A percentile compares a stretch with the other conserved stretches of the same genome.
phyloP scores from a whole-genome alignment of 2,113 vertebrate species.

The rabbit (Oryctolagus cuniculus) region DNA sequence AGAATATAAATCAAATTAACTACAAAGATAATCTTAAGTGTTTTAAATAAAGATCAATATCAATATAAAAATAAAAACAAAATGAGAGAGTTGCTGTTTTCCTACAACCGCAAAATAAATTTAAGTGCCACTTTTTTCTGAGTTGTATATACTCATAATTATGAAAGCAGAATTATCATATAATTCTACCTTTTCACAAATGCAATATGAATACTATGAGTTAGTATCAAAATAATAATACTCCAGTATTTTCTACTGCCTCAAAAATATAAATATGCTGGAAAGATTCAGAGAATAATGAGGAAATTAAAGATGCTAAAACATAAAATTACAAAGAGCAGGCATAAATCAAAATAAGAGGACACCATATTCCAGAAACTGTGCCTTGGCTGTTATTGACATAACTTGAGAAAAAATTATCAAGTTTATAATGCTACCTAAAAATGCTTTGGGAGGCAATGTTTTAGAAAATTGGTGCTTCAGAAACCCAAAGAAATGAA shows the following conservation, averaged over 20 bases:
- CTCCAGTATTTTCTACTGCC: not conserved
- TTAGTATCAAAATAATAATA: slow-evolving; percentile 42
- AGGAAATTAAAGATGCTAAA: slow-evolving; percentile 16
- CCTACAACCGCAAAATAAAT: not conserved
- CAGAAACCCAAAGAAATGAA: not conserved
- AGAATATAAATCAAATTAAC: slow-evolving; percentile 27
- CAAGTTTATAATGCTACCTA: not conserved
- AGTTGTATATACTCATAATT: slow-evolving; percentile 31
- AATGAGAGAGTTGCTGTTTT: not conserved
- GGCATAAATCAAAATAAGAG: not conserved
- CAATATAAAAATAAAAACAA: slow-evolving; percentile 50
- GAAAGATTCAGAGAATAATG: not conserved
- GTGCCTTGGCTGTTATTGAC: not conserved
- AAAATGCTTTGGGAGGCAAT: not conserved
- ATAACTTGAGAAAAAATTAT: not conserved
- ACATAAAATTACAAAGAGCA: slow-evolving; percentile 16
- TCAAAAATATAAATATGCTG: not conserved
- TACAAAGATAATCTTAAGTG: not conserved
- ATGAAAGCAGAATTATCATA: not conserved
- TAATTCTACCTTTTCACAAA: not conserved
- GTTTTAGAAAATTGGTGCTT: slow-evolving; percentile 29
- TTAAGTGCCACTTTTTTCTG: not conserved
- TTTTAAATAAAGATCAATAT: slow-evolving; percentile 45
- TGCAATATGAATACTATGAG: not conserved
- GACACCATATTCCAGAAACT: not conserved